Conservation (phyloP, 2,888 invertebrate species). For the Leptopilina myrica region DNA sequence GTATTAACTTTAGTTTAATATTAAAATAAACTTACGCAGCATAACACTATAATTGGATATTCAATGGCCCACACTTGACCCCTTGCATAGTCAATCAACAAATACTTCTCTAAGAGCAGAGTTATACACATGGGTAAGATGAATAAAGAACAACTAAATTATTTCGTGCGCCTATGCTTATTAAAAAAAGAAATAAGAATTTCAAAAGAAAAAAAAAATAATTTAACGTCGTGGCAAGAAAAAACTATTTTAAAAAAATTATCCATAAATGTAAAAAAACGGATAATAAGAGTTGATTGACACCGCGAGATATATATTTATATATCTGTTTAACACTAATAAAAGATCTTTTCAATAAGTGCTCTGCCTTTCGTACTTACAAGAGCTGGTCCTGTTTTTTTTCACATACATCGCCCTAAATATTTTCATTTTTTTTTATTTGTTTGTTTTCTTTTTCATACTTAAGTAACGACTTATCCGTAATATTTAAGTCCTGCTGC, state of each 20-base stretch:
- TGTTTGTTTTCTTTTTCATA: slow-evolving; percentile 41
- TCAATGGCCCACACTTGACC: slow-evolving; percentile 61
- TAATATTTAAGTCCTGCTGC: slow-evolving; percentile 59
- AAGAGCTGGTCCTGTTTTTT: slow-evolving; percentile 56
- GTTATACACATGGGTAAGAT: slow-evolving; percentile 45
- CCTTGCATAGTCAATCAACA: slow-evolving; percentile 60
- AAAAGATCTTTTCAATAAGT: slow-evolving; percentile 60
- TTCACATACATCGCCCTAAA: slow-evolving; percentile 52
- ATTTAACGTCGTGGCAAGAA: slow-evolving; percentile 49
- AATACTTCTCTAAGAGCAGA: slow-evolving; percentile 49
- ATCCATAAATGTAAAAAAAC: neutral
- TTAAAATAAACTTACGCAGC: slow-evolving; percentile 74
- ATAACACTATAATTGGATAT: slow-evolving; percentile 69
- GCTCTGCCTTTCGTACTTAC: slow-evolving; percentile 62
- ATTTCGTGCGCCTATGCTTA: neutral
- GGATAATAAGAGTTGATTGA: slow-evolving; percentile 50
- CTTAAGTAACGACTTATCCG: slow-evolving; percentile 66
- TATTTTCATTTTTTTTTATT: slow-evolving; percentile 30
- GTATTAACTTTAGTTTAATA: slow-evolving; percentile 70
- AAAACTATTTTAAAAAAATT: neutral
- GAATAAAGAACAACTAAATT: slow-evolving; percentile 11
- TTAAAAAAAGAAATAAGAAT: neutral
- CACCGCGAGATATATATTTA: slow-evolving; percentile 51
- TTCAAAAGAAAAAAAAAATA: neutral
- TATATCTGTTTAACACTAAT: slow-evolving; percentile 54